Conservation (phyloP, 2,113 vertebrate species). For the Engraulis encrasicolus region DNA sequence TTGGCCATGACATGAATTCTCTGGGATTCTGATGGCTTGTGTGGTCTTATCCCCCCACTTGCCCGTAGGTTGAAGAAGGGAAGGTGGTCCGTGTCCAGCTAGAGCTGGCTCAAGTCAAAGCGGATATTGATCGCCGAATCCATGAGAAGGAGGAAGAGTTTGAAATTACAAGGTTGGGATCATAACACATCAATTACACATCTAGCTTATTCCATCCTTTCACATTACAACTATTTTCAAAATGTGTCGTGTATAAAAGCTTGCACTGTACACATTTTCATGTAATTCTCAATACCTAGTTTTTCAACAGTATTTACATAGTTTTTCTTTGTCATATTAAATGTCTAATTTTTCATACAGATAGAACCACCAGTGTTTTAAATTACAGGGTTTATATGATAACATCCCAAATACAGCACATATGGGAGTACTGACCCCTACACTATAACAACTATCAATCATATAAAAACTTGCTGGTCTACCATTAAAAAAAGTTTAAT, state of each 20-base stretch:
- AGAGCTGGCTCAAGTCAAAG: slow-evolving; percentile 73
- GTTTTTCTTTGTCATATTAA: too few species aligned
- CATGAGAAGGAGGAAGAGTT: slow-evolving; percentile 75
- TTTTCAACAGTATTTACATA: too few species aligned
- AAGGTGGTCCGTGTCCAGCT: slow-evolving; percentile 71
- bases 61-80: slow-evolving; percentile 68
- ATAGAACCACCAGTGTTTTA: slow-evolving; percentile 77
- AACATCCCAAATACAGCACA: too few species aligned
- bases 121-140: slow-evolving; percentile 69
- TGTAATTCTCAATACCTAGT: too few species aligned
- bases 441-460: too few species aligned
- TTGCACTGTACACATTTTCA: too few species aligned
- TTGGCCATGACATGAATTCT: not conserved
- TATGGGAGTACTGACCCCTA: too few species aligned
- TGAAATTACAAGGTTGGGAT: slow-evolving; percentile 68
- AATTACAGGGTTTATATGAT: too few species aligned
- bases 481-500: too few species aligned
- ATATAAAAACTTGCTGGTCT: too few species aligned
- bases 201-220: not conserved
- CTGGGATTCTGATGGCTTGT: not conserved
- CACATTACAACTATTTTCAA: not conserved
- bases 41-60: slow-evolving; percentile 1
- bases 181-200: not conserved
- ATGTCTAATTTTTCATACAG: slow-evolving; percentile 54
- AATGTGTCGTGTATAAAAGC: too few species aligned